Evolutionary conservation across 2,888 invertebrate species (phyloP).

Genomic region (Drosophila fulvimacula): DNA sequence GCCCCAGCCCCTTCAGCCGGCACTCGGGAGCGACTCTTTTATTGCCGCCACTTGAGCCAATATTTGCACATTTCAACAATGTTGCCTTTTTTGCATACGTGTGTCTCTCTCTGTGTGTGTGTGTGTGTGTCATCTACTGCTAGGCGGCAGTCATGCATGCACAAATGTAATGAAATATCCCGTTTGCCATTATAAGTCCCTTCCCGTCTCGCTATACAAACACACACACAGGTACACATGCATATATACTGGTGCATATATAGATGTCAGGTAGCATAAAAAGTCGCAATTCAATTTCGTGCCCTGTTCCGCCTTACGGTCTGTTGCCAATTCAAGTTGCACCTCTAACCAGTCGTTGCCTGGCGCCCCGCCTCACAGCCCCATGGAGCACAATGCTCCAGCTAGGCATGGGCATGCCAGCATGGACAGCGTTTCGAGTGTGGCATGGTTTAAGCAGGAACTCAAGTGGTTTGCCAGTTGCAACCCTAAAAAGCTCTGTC

Average conservation of each 20-base stretch:
- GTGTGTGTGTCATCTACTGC: slow-evolving; percentile 18
- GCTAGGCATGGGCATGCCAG: slow-evolving; percentile 13
- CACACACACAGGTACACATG: not conserved
- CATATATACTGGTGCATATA: not conserved
- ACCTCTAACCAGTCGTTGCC: slow-evolving; percentile 36
- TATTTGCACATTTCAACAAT: slow-evolving; percentile 80
- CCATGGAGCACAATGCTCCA: slow-evolving; percentile 28
- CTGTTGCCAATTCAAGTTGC: slow-evolving; percentile 73
- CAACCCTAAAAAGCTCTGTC: slow-evolving; percentile 36
- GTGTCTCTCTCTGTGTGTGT: slow-evolving; percentile 3
- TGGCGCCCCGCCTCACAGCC: not conserved
- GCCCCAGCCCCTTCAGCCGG: not conserved
- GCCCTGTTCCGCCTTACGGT: slow-evolving; percentile 47
- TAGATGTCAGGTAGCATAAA: slow-evolving; percentile 66
- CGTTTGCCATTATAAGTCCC: slow-evolving; percentile 63
- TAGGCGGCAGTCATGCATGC: slow-evolving; percentile 71
- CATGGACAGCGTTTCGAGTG: not conserved
- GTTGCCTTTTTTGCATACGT: slow-evolving; percentile 61
- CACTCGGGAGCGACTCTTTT: slow-evolving; percentile 61
- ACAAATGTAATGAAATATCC: slow-evolving; percentile 79
- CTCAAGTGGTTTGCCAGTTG: slow-evolving; percentile 23
- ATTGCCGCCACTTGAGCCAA: slow-evolving; percentile 77
- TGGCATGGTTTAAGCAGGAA: slow-evolving; percentile 12
- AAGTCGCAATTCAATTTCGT: slow-evolving; percentile 76
- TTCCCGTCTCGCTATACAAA: slow-evolving; percentile 4